Evolutionary conservation across 2,797 vertebrate species (phyloP).

Genomic region (Eulemur mongoz): DNA sequence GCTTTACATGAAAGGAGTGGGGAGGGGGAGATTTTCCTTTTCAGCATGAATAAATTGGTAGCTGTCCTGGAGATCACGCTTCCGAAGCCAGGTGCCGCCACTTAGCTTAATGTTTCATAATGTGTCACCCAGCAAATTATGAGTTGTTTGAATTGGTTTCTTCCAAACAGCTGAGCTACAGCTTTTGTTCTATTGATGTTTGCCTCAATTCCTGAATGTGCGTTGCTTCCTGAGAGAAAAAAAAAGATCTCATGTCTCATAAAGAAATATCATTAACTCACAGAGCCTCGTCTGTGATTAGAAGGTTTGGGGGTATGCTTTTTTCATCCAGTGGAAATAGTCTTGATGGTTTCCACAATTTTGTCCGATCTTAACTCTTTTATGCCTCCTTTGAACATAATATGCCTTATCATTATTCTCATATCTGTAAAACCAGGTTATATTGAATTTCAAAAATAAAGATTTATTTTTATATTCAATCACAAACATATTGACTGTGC

Average conservation of each 20-base stretch:
- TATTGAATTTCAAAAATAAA: conserved; percentile 34
- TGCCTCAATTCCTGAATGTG: conserved; percentile 60
- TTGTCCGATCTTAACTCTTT: conserved; percentile 48
- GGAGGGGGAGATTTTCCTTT: conserved; percentile 30
- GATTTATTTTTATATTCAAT: conserved; percentile 43
- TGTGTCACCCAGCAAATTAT: conserved; percentile 67
- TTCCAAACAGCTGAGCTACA: conserved; percentile 68
- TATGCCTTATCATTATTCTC: background rate
- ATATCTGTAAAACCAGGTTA: conserved; percentile 31
- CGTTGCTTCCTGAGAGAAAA: conserved; percentile 58
- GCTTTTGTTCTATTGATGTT: conserved; percentile 75
- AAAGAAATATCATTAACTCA: conserved; percentile 71
- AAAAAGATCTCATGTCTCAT: background rate
- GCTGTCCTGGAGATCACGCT: conserved; percentile 7
- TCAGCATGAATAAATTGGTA: conserved; percentile 65
- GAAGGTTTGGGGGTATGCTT: conserved; percentile 36
- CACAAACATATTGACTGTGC: background rate
- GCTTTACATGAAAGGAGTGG: conserved; percentile 46
- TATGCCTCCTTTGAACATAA: background rate
- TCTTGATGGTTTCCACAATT: conserved; percentile 39
- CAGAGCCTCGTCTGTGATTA: conserved; percentile 61
- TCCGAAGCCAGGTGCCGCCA: conserved; percentile 66
- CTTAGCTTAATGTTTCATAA: conserved; percentile 68
- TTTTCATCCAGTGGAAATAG: conserved; percentile 18
- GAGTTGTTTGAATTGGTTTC: conserved; percentile 66